Conservation (phyloP, 1,140 invertebrate genomes). For the Olivierus martensii region DNA sequence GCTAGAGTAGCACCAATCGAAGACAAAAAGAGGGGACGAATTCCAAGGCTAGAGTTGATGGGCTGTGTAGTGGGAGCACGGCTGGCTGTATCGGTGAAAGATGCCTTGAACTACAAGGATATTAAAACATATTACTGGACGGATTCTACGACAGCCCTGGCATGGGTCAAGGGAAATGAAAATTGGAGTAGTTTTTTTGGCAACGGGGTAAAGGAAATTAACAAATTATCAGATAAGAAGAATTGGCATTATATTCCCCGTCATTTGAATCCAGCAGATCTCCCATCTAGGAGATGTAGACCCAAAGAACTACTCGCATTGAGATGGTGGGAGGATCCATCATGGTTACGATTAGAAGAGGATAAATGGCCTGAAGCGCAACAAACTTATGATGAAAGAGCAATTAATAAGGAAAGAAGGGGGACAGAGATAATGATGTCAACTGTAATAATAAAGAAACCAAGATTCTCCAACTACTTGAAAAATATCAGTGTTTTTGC, state of each 20-base stretch:
- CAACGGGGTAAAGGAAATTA: constrained; percentile 3
- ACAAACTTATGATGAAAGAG: no score
- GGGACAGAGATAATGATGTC: no score
- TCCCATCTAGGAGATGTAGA: constrained; percentile 5
- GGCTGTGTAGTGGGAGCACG: background rate
- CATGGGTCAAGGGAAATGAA: background rate
- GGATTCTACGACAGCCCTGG: constrained; percentile 1
- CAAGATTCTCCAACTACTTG: no score
- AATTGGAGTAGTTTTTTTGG: constrained; percentile 1
- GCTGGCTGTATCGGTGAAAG: background rate
- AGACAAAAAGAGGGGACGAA: background rate
- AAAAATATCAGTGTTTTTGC: no score
- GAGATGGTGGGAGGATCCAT: constrained; percentile 10
- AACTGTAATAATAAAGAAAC: no score
- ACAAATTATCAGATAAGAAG: background rate
- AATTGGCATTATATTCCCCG: constrained; percentile 9
- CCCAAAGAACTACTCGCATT: background rate
- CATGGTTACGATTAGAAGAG: constrained; percentile 1
- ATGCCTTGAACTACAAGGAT: background rate
- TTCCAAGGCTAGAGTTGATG: background rate
- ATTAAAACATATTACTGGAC: background rate
- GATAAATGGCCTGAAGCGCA: background rate
- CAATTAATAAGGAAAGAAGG: no score
- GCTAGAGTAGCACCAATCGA: constrained; percentile 2
- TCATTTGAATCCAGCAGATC: constrained; percentile 11